A percentile compares a stretch with the other conserved stretches of the same genome.
Conservation (phyloP, 2,113 vertebrate genomes). For the Cyanoramphus novaezelandiae region DNA sequence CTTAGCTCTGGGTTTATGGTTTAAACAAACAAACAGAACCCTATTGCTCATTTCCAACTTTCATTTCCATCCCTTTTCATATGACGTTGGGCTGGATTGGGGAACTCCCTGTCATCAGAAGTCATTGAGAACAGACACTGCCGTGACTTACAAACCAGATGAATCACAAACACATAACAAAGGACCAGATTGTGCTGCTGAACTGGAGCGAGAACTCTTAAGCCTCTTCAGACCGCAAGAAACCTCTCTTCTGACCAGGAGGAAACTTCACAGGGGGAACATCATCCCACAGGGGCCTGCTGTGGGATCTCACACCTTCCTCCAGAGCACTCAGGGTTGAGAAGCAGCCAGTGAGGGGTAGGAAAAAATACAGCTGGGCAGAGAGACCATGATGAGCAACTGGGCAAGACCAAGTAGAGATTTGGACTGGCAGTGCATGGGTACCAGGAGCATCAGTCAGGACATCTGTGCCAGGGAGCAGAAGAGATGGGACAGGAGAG, state of each 20-base stretch:
- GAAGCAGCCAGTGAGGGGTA: not conserved
- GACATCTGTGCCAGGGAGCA: not conserved
- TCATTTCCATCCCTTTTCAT: not conserved
- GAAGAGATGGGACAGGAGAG: not conserved
- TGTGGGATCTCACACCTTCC: not conserved
- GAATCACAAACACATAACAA: not conserved
- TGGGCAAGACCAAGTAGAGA: not conserved
- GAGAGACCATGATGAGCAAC: not conserved
- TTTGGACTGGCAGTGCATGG: not conserved
- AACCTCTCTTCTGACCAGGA: not conserved
- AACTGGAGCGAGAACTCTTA: not conserved
- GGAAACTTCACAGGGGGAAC: not conserved
- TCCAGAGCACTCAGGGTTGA: not conserved
- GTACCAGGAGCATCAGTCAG: not conserved
- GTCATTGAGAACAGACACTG: not conserved
- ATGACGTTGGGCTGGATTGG: rapidly evolving
- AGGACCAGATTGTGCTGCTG: not conserved
- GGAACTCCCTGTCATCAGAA: constrained; percentile 25
- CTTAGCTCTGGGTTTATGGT: not conserved
- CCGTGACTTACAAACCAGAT: not conserved
- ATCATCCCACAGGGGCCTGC: not conserved
- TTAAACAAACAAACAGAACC: constrained; percentile 33
- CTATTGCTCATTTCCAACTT: not conserved
- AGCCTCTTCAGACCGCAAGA: not conserved
- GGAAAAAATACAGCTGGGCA: not conserved